phyloP scores from a whole-genome alignment of 1,140 invertebrate genomes.

The Coenobita brevimanus region DNA sequence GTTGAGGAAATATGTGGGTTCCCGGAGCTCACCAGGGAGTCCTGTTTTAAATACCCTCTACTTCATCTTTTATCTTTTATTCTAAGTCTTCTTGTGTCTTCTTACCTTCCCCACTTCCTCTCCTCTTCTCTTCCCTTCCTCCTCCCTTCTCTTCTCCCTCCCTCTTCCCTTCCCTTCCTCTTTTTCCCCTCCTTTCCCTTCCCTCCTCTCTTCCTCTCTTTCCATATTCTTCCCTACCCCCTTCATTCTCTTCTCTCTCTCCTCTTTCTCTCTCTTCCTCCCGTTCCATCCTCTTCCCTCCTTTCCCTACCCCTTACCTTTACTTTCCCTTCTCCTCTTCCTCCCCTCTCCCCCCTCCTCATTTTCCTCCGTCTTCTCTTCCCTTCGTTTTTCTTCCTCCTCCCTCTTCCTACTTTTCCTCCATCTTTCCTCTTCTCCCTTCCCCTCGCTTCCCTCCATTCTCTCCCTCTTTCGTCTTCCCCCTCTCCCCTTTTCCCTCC shows the following conservation, averaged over 20 bases:
- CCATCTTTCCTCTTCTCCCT: not conserved
- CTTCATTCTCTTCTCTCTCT: no score
- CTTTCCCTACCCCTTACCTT: not conserved
- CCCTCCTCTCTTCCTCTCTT: not conserved
- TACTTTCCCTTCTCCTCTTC: not conserved
- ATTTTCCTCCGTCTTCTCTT: not conserved
- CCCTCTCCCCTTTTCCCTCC: not conserved
- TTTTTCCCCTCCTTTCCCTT: not conserved
- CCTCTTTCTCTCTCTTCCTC: no score
- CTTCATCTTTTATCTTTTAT: no score
- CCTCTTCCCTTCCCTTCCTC: not conserved
- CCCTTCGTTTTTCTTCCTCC: not conserved
- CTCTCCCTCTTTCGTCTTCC: no score
- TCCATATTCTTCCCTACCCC: no score
- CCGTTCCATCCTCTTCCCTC: not conserved
- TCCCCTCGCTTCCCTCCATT: not conserved
- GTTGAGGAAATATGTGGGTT: no score
- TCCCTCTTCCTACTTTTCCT: not conserved
- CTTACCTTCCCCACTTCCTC: no score
- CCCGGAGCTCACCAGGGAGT: no score
- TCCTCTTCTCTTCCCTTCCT: not conserved
- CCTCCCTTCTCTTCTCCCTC: not conserved
- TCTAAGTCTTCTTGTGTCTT: no score
- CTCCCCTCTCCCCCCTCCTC: slow-evolving; percentile 1
- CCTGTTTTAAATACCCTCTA: no score